phyloP scores from a whole-genome alignment of 2,797 vertebrate species.

The Pseudochirops cupreus region DNA sequence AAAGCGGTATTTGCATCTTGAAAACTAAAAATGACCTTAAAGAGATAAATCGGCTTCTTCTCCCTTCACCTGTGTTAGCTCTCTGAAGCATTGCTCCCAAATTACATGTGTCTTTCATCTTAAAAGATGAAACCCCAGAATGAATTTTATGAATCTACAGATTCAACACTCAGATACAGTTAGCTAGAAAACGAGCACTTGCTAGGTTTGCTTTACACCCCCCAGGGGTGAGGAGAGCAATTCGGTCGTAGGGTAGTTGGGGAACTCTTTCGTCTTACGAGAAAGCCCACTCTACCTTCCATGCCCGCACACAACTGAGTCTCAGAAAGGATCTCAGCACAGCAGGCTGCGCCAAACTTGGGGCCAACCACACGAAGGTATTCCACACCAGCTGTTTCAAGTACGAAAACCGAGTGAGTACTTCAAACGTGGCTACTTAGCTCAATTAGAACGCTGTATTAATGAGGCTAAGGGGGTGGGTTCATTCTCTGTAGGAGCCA shows the following conservation, averaged over 20 bases:
- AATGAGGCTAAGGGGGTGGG: background rate
- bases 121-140: slow-evolving; percentile 50
- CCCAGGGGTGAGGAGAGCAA: slow-evolving; percentile 4
- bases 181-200: slow-evolving; percentile 29
- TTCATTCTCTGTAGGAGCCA: background rate
- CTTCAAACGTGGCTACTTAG: background rate
- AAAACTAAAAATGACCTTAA: slow-evolving; percentile 27
- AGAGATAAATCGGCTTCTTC: background rate
- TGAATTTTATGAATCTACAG: slow-evolving; percentile 28
- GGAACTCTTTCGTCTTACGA: background rate
- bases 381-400: slow-evolving; percentile 14
- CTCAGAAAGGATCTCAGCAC: background rate
- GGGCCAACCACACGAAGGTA: background rate
- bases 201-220: background rate
- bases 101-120: slow-evolving; percentile 28
- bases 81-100: background rate
- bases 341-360: background rate
- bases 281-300: background rate
- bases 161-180: slow-evolving; percentile 24
- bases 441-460: background rate
- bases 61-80: background rate
- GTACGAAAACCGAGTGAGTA: background rate
- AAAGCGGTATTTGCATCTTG: background rate
- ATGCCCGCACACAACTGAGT: background rate
- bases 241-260: background rate